These are phyloP conservation scores for Helostoma temminkii DNA, from an alignment of 2,797 vertebrate genomes.

Conservation along the genomic window DNA sequence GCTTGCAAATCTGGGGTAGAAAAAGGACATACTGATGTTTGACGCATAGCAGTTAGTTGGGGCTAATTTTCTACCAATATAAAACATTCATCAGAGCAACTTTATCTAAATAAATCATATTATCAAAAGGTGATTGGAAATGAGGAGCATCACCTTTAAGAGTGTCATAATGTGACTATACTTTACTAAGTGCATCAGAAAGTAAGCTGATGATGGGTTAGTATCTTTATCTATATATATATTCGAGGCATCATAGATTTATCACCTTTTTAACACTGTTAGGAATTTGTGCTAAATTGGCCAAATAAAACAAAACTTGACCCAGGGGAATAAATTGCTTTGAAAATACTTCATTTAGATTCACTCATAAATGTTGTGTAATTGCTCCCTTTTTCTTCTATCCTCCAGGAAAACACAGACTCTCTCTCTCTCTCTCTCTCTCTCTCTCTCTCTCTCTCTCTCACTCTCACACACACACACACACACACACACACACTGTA, in stretches of 20 bases:
- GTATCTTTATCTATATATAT: no score
- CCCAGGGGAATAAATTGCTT: slow-evolving; percentile 22
- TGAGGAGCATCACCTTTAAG: slow-evolving; percentile 5
- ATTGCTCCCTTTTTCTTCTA: slow-evolving; percentile 43
- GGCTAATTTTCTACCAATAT: slow-evolving; percentile 7
- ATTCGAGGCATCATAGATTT: no score
- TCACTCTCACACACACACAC: slow-evolving; percentile 47
- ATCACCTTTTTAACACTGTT: slow-evolving; percentile 24
- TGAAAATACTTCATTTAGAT: slow-evolving; percentile 37
- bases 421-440: no score
- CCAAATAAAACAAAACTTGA: slow-evolving; percentile 29
- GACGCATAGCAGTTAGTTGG: slow-evolving; percentile 5
- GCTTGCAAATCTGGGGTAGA: slow-evolving; percentile 10
- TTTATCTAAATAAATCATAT: not conserved
- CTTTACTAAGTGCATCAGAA: not conserved
- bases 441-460: no score
- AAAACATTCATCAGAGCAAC: slow-evolving; percentile 6
- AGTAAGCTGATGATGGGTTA: slow-evolving; percentile 9
- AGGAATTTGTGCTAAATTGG: slow-evolving; percentile 33
- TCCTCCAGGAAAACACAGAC: slow-evolving; percentile 49
- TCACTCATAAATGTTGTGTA: slow-evolving; percentile 47
- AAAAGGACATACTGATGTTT: slow-evolving; percentile 14
- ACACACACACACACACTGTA: slow-evolving; percentile 37
- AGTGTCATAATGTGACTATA: slow-evolving; percentile 9
- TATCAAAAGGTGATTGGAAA: slow-evolving; percentile 6